Evolutionary conservation across 2,888 invertebrate species (phyloP), one percentile per base, ranked within the genome.

Genomic region (Noctuana brunneofusca): DNA sequence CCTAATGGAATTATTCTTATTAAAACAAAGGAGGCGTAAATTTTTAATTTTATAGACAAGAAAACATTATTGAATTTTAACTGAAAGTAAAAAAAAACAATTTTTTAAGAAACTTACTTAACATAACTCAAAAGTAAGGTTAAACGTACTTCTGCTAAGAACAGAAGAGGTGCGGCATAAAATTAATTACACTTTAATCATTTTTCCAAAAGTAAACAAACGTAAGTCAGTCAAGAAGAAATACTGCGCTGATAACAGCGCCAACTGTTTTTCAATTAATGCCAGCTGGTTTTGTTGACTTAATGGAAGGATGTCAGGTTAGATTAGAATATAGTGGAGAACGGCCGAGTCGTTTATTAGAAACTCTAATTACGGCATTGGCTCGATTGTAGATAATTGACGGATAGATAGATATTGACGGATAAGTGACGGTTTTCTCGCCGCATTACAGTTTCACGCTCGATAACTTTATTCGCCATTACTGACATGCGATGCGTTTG

Each of bases 331-430:
- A 60, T 60, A 60, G 60, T 60, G 59, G 59, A 16, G 59, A 46
- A 46, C 59, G 30, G 53, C 65, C 63, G 63, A 63, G 64, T 64
- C 65, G 56, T 69, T 67, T 65, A 69, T 68, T 69, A 68, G 67
- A 69, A 69, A 69, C 67, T 68, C 64, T 67, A 68, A 68, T 68
- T 67, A 64, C 66, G 68, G 65, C 63, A 72, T 71, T 71, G 72
- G 65, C 70, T 71, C 68, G 74, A 75, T 74, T 73, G 74, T 67
- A 74, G 71, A 70, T 75, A 77, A 77, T 75, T 69, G 70, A 68
- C 65, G 67, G 70, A 71, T 68, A 65, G 65, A 66, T 68, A 66
- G 65, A 66, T 67, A 69, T 70, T 69, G 69, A 69, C 65, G 69
- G 69, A 70, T 75, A 70, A 71, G 72, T 68, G 69, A 71, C 66